Conservation (phyloP, 92 coral and sea anemone genomes). For the Phenganax stokvisi region DNA sequence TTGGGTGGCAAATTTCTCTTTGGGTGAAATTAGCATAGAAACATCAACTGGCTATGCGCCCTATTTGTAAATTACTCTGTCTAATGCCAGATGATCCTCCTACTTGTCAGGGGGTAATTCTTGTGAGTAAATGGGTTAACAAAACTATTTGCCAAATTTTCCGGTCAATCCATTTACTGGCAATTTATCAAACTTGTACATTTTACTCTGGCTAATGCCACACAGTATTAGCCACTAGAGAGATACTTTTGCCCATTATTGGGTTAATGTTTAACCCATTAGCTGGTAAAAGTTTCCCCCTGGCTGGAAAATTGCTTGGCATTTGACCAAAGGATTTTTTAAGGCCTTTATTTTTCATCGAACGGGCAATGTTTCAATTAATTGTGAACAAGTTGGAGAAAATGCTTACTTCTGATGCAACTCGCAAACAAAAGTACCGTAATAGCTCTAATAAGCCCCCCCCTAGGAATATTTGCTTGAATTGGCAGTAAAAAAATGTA, state of each 20-base stretch:
- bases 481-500: too few species aligned
- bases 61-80: background rate
- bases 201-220: conserved; percentile 5
- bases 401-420: background rate
- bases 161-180: background rate
- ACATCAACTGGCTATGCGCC: too few species aligned
- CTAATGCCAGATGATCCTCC: background rate
- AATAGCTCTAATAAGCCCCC: too few species aligned
- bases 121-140: background rate
- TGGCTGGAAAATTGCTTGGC: too few species aligned
- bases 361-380: too few species aligned
- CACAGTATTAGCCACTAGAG: background rate
- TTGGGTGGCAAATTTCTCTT: too few species aligned
- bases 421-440: too few species aligned
- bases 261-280: background rate
- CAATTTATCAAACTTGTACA: background rate
- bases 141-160: background rate
- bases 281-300: background rate
- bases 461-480: too few species aligned
- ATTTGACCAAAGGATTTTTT: too few species aligned
- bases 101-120: background rate
- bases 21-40: too few species aligned
- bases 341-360: too few species aligned
- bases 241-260: background rate
- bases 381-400: background rate